Evolutionary conservation across 92 coral and sea anemone species (phyloP).

Genomic region (Nematostella vectensis): DNA sequence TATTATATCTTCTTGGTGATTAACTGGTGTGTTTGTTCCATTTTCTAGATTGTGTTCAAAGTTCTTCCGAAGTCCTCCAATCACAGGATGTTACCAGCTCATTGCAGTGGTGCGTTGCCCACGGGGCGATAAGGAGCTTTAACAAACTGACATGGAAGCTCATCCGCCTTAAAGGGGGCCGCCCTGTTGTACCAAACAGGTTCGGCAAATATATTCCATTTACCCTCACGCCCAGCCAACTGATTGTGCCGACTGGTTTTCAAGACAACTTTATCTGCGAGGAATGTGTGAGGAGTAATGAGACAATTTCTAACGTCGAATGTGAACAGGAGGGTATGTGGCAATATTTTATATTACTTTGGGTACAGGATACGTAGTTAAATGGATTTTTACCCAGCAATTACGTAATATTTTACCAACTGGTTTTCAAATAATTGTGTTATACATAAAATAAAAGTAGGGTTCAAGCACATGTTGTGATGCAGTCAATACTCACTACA

Average conservation of each 20-base stretch:
- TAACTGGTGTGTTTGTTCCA: not conserved
- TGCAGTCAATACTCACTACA: too few species aligned
- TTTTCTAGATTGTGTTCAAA: not conserved
- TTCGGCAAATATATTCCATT: constrained; percentile 72
- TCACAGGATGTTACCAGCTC: too few species aligned
- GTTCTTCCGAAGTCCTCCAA: constrained; percentile 26
- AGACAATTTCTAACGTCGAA: constrained; percentile 10
- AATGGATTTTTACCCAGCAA: not conserved
- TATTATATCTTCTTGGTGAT: not conserved
- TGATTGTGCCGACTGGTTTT: constrained; percentile 43
- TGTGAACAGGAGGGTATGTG: not conserved
- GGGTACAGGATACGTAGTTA: not conserved
- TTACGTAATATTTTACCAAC: constrained; percentile 2
- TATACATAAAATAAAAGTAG: too few species aligned
- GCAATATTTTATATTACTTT: not conserved
- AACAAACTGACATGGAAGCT: constrained; percentile 50
- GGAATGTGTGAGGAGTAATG: constrained; percentile 63
- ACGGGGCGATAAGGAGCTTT: constrained; percentile 69
- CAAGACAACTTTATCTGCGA: constrained; percentile 85
- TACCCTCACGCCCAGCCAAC: constrained; percentile 48
- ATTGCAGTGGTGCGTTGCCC: constrained; percentile 74
- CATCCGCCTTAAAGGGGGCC: constrained; percentile 67
- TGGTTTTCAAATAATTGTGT: too few species aligned
- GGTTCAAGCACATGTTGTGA: too few species aligned
- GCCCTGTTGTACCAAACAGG: constrained; percentile 73